phyloP scores from a whole-genome alignment of 2,888 invertebrate species.

The Diachrysia chrysitis region DNA sequence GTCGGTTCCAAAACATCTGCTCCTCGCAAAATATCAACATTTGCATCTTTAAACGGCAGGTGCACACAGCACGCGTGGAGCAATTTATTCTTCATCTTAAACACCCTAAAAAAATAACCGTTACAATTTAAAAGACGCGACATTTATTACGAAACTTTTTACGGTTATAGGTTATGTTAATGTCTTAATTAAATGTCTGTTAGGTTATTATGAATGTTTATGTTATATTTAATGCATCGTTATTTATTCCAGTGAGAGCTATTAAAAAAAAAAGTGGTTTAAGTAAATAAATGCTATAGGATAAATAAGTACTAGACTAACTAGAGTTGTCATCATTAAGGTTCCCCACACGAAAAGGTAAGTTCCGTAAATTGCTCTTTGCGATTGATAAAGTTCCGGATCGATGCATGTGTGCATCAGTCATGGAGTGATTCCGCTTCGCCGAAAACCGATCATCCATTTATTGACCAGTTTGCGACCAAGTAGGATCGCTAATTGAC shows the following conservation, averaged over 20 bases:
- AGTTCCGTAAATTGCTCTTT: not conserved
- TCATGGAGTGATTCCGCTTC: conserved; percentile 2
- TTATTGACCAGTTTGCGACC: conserved; percentile 3
- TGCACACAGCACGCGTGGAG: conserved; percentile 54
- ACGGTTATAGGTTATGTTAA: conserved; percentile 7
- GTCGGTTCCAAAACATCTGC: conserved; percentile 63
- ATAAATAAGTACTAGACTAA: not conserved
- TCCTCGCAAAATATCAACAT: conserved; percentile 55
- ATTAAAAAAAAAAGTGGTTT: not conserved
- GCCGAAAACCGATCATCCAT: conserved; percentile 4
- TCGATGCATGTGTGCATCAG: conserved; percentile 4
- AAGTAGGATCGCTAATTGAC: not conserved
- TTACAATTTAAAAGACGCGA: conserved; percentile 16
- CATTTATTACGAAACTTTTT: conserved; percentile 12
- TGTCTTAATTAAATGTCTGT: not conserved
- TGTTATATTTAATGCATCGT: not conserved
- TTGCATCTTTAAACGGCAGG: conserved; percentile 63
- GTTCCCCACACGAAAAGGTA: not conserved
- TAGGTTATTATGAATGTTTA: not conserved
- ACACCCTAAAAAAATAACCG: conserved; percentile 9
- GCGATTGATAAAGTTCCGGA: conserved; percentile 1
- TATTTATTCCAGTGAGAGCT: not conserved
- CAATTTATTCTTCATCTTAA: conserved; percentile 24
- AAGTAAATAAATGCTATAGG: not conserved
- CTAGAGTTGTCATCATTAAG: not conserved